These are phyloP conservation scores for Acanthurus lineatus DNA, from an alignment of 2,797 vertebrate species.

Conservation along the genomic window DNA sequence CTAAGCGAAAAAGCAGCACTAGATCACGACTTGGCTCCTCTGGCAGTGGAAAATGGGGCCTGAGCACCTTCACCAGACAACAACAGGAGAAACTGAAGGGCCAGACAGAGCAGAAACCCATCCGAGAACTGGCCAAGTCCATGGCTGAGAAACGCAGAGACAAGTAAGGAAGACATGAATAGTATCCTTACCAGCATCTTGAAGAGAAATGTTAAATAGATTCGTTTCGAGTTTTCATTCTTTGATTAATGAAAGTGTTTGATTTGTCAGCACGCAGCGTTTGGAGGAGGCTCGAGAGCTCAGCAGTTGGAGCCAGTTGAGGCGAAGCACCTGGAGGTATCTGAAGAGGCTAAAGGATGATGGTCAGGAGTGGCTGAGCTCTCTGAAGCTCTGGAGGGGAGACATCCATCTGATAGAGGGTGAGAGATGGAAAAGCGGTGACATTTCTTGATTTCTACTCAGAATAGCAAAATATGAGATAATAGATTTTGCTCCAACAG, in stretches of 20 bases:
- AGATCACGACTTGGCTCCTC: constrained; percentile 66
- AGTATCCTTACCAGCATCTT: no score
- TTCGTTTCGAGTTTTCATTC: not conserved
- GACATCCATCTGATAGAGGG: constrained; percentile 94
- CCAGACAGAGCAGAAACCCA: constrained; percentile 54
- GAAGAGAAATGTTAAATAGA: not conserved
- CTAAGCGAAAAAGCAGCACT: constrained; percentile 74
- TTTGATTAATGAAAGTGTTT: not conserved
- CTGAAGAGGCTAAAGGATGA: constrained; percentile 84
- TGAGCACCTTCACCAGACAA: constrained; percentile 41
- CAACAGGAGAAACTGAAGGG: constrained; percentile 63
- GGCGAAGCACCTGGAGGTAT: constrained; percentile 77
- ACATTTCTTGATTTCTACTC: not conserved
- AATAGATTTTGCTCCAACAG: not conserved
- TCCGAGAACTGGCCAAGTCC: constrained; percentile 78
- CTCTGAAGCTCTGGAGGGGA: constrained; percentile 90
- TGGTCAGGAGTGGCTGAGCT: constrained; percentile 71
- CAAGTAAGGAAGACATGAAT: constrained; percentile 79
- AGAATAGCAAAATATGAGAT: not conserved
- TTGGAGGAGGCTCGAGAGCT: constrained; percentile 67
- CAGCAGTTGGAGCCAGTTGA: constrained; percentile 87
- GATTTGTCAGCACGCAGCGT: constrained; percentile 66
- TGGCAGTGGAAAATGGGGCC: constrained; percentile 68
- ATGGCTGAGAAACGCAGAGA: constrained; percentile 89
- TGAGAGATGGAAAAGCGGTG: constrained; percentile 60